Evolutionary conservation across 2,113 vertebrate species (phyloP), one percentile per base, ranked within the genome.

Genomic region (Salminus brasiliensis): DNA sequence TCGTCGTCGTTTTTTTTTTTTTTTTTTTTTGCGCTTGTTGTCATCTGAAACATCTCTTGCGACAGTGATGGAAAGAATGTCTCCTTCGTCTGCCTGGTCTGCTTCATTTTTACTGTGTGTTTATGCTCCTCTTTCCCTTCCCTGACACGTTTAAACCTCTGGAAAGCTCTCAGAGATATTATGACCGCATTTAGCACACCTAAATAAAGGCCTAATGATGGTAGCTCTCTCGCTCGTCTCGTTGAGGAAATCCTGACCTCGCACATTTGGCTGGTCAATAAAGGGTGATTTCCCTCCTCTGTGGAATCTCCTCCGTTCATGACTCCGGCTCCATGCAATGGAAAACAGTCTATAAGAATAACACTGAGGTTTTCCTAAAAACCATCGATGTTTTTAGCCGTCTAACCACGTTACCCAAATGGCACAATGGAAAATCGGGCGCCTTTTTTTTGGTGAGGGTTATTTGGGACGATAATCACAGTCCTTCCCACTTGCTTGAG

Each of bases 211-310:
- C 1, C 36, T 34, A 66, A 66, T 39, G 21, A 39, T 66, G 36
- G 5, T 5, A 23, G 16, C 18, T 3, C 21, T 39, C 29, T 23
- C 30, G 16, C 23, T 16, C 47, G 67, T 21, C 43, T 74, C 60
- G 43, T 32, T 15, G 29, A 79, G 52, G 63, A 53, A 57, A 55
- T 72, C 63, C 27, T n/a, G 23, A 39, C 12, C 41, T 62, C 34
- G 1, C 41, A 23, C 1, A 25, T 53, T 41, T 32, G 23, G 8
- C 8, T 52, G 55, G 69, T 68, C 71, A 72, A 36, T 73, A n/a
- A 43, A 32, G 39, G 45, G 76, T 49, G 39, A 78, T 27, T 74
- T 72, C 72, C 66, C 27, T 63, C n/a, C n/a, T n/a, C n/a, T n/a
- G n/a, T n/a, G n/a, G n/a, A n/a, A n/a, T n/a, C n/a, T 41, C 11